phyloP scores from a whole-genome alignment of 2,113 vertebrate genomes.

The Turdus rufiventris region DNA sequence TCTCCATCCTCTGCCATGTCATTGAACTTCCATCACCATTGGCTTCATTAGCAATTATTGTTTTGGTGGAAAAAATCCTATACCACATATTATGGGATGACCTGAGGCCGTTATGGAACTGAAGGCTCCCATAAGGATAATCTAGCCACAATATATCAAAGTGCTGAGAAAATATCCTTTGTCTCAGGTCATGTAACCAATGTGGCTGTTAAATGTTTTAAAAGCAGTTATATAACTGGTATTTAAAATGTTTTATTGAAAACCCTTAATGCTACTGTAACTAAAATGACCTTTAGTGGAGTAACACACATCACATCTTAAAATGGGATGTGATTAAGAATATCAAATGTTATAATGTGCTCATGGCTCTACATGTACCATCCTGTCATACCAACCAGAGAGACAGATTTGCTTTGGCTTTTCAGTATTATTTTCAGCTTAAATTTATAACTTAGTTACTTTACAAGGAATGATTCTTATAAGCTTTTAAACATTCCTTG shows the following conservation, averaged over 20 bases:
- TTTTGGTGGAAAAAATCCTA: slow-evolving; percentile 44
- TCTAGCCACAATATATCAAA: slow-evolving; percentile 56
- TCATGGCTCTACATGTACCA: not conserved
- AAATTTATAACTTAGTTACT: not conserved
- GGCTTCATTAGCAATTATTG: slow-evolving; percentile 60
- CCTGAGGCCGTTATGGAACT: slow-evolving; percentile 42
- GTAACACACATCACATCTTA: slow-evolving; percentile 54
- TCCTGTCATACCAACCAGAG: not conserved
- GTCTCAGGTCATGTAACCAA: slow-evolving; percentile 61
- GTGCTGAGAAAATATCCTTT: slow-evolving; percentile 62
- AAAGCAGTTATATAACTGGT: slow-evolving; percentile 69
- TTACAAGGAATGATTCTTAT: not conserved
- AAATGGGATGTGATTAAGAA: slow-evolving; percentile 61
- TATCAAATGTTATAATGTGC: slow-evolving; percentile 21
- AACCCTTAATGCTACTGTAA: slow-evolving; percentile 59
- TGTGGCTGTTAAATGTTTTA: slow-evolving; percentile 67
- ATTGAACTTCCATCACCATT: slow-evolving; percentile 51
- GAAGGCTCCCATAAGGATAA: slow-evolving; percentile 55
- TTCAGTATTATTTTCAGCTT: not conserved
- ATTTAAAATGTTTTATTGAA: slow-evolving; percentile 73
- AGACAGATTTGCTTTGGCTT: not conserved
- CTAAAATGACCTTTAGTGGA: slow-evolving; percentile 56
- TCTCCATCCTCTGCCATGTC: slow-evolving; percentile 34
- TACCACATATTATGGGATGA: slow-evolving; percentile 28
- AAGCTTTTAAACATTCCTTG: not conserved